A percentile compares a stretch with the other conserved stretches of the same genome.
Evolutionary conservation across 2,888 invertebrate genomes (phyloP).

Genomic region (Galerucella nymphaeae): DNA sequence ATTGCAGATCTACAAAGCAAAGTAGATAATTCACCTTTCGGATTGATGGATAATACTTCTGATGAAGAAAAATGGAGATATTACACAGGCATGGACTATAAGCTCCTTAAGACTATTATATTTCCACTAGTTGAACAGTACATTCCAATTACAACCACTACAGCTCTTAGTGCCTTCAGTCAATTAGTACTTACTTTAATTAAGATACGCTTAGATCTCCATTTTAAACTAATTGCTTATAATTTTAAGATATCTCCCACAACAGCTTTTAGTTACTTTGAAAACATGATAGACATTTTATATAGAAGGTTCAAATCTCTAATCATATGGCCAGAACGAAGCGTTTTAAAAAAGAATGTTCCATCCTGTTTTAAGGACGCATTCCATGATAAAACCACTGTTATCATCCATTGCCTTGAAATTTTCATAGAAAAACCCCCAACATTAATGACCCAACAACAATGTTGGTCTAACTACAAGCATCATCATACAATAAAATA

Average conservation of each 20-base stretch:
- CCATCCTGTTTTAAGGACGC: slow-evolving; percentile 42
- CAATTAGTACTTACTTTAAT: slow-evolving; percentile 35
- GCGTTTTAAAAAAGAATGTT: slow-evolving; percentile 34
- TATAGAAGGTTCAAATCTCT: slow-evolving; percentile 33
- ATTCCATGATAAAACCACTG: slow-evolving; percentile 41
- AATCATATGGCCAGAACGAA: slow-evolving; percentile 40
- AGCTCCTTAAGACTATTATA: too few relatives aligned
- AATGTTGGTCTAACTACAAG: too few relatives aligned
- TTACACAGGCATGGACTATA: too few relatives aligned
- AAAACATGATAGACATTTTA: slow-evolving; percentile 23
- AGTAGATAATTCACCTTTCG: slow-evolving; percentile 4
- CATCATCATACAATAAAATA: slow-evolving; percentile 21
- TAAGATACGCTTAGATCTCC: slow-evolving; percentile 31
- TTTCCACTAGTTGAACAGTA: slow-evolving; percentile 22
- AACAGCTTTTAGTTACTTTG: slow-evolving; percentile 31
- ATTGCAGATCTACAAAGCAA: too few relatives aligned
- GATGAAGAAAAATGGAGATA: slow-evolving; percentile 9
- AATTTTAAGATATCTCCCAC: slow-evolving; percentile 21
- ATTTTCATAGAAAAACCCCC: slow-evolving; percentile 41
- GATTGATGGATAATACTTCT: slow-evolving; percentile 5
- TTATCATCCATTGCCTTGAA: slow-evolving; percentile 28
- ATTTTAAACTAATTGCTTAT: slow-evolving; percentile 37
- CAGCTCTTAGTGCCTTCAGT: slow-evolving; percentile 23
- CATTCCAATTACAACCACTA: neutral
- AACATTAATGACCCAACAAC: slow-evolving; percentile 29